phyloP scores from a whole-genome alignment of 2,797 vertebrate species.

The Pyrocephalus nanus region DNA sequence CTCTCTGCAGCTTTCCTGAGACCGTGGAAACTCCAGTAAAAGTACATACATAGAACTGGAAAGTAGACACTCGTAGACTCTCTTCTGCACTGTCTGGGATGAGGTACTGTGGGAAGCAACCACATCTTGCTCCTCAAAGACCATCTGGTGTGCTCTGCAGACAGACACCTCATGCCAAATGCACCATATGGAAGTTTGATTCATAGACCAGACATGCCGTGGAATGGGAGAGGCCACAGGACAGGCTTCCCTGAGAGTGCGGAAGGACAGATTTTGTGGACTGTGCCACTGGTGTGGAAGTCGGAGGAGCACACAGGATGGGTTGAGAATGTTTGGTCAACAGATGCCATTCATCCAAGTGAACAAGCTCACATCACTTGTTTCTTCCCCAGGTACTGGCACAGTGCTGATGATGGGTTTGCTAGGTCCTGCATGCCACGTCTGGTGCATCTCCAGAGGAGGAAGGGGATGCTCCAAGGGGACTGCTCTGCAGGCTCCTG shows the following conservation, averaged over 20 bases:
- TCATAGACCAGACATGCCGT: neutral
- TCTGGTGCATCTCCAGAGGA: neutral
- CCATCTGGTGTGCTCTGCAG: neutral
- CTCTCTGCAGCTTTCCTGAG: neutral
- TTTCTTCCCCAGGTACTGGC: neutral
- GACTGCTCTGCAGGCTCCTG: neutral
- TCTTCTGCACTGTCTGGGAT: neutral
- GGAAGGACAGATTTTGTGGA: rapidly evolving
- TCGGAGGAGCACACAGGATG: neutral
- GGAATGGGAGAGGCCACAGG: neutral
- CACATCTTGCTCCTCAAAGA: neutral
- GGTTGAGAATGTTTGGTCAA: neutral
- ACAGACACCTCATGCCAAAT: neutral
- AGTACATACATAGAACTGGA: neutral
- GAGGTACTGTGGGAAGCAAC: neutral
- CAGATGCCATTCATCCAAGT: neutral
- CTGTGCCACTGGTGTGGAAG: neutral
- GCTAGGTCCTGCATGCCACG: rapidly evolving
- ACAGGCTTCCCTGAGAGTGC: neutral
- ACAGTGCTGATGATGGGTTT: neutral
- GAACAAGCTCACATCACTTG: rapidly evolving
- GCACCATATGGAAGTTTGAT: neutral
- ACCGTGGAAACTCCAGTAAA: neutral
- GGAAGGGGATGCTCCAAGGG: neutral
- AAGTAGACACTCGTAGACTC: neutral